Evolutionary conservation across 2,888 invertebrate genomes (phyloP), one percentile per base, ranked within the genome.

Genomic region (Drosophila planitibia): DNA sequence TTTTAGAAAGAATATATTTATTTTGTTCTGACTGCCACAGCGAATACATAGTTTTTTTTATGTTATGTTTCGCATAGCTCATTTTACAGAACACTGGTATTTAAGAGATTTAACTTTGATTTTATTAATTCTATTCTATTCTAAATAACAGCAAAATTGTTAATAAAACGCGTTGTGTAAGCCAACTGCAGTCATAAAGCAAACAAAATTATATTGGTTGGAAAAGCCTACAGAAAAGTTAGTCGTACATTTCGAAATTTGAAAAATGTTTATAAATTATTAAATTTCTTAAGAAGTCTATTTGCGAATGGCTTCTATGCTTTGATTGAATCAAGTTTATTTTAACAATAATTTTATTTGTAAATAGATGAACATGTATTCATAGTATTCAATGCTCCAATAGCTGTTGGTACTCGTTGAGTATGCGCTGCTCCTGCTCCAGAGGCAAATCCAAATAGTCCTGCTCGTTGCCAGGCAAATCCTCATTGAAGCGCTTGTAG

Each of bases 401-500:
- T 33, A 96, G 92, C 0, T 94, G 94, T 91, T 95, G 95, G 92
- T 97, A 97, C 90, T 96, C 95, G 22, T 93, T 94, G 2, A 97
- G 94, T 89, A 96, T 96, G 37, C 94, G 93, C 81, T 96, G 95
- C 91, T 97, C 97, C 75, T 96, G 96, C 0, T 94, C 93, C 16
- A 97, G 94, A 0, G 95, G 94, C 22, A 96, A 93, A 93, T 97
- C 96, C 72, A 97, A 94, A 89, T 97, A 96, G 79, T 96, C 97
- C 78, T 96, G 96, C 35, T 96, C 96, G 70, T 95, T 95, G 19
- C 72, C 67, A 0, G 86, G 86, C 47, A 95, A 92, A 73, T 96
- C 95, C n/a, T 95, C 94, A 1, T 95, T 93, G 52, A 97, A 94
- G 0, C 96, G 94, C 14, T 94, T 92, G 70, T 95, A 95, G 0